Percentiles rank a stretch among this genome's conserved stretches.
phyloP scores from a whole-genome alignment of 2,888 invertebrate species.

The Cordylochernes scorpioides region DNA sequence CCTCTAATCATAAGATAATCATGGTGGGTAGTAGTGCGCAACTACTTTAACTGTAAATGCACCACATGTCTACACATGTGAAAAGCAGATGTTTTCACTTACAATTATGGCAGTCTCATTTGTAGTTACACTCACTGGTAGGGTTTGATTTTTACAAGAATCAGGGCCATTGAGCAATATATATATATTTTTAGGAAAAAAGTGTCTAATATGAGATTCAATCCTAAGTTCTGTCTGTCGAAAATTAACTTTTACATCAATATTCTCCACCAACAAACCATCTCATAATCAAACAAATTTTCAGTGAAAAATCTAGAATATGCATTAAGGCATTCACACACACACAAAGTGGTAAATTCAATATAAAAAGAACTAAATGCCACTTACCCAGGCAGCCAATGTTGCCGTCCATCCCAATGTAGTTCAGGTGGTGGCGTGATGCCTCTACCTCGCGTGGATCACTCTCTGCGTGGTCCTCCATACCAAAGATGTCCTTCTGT shows the following conservation, averaged over 20 bases:
- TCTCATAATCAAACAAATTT: not conserved
- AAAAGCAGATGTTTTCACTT: too few relatives aligned
- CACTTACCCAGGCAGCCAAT: conserved; percentile 52
- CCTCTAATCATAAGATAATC: too few relatives aligned
- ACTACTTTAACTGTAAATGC: too few relatives aligned
- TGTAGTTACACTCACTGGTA: too few relatives aligned
- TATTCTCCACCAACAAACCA: not conserved
- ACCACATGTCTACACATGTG: too few relatives aligned
- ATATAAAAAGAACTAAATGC: conserved; percentile 2
- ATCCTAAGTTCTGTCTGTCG: not conserved
- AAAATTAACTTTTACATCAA: not conserved
- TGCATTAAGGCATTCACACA: too few relatives aligned
- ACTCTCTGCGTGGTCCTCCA: conserved; percentile 60
- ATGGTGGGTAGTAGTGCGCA: too few relatives aligned
- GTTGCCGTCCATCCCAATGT: conserved; percentile 88
- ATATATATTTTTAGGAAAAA: not conserved
- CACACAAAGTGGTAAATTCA: not conserved
- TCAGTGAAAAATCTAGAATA: too few relatives aligned
- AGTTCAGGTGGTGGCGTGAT: conserved; percentile 61
- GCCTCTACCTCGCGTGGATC: conserved; percentile 91
- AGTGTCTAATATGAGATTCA: not conserved
- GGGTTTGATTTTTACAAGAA: too few relatives aligned
- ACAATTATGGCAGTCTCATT: too few relatives aligned
- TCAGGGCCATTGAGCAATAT: too few relatives aligned
- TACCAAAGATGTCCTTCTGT: conserved; percentile 51